A percentile compares a stretch with the other conserved stretches of the same genome.
phyloP scores from a whole-genome alignment of 1,140 invertebrate species.

The Protaetia brevitarsis region DNA sequence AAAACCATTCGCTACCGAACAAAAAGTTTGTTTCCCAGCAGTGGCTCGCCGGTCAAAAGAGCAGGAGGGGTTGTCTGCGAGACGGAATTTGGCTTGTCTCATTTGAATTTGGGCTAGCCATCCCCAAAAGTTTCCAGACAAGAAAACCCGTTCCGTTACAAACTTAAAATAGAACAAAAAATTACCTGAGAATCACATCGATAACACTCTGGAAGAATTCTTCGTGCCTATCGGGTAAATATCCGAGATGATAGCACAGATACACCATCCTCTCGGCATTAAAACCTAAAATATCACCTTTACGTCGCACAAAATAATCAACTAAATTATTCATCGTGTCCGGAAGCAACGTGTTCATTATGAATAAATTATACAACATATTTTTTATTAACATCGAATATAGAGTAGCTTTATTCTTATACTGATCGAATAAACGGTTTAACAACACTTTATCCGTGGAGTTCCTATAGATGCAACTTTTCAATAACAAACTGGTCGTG shows the following conservation, averaged over 20 bases:
- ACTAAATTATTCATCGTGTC: conserved; percentile 49
- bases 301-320: conserved; percentile 47
- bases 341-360: conserved; percentile 46
- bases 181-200: conserved; percentile 42
- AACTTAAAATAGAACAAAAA: too few relatives aligned
- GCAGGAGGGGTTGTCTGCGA: too few relatives aligned
- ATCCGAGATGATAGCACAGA: conserved; percentile 52
- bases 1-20: too few relatives aligned
- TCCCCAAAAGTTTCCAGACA: too few relatives aligned
- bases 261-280: conserved; percentile 52
- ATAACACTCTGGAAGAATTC: conserved; percentile 42
- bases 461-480: conserved; percentile 28
- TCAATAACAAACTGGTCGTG: conserved; percentile 13
- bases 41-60: too few relatives aligned
- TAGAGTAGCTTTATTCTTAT: conserved; percentile 35
- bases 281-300: conserved; percentile 48
- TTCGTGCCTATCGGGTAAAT: conserved; percentile 45
- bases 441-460: not conserved
- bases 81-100: too few relatives aligned
- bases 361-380: conserved; percentile 45
- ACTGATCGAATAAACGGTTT: conserved; percentile 21
- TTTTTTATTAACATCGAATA: conserved; percentile 50
- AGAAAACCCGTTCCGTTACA: too few relatives aligned
- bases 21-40: too few relatives aligned
- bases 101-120: too few relatives aligned